phyloP scores from a whole-genome alignment of 2,797 vertebrate genomes.

The Galagoides demidoff region DNA sequence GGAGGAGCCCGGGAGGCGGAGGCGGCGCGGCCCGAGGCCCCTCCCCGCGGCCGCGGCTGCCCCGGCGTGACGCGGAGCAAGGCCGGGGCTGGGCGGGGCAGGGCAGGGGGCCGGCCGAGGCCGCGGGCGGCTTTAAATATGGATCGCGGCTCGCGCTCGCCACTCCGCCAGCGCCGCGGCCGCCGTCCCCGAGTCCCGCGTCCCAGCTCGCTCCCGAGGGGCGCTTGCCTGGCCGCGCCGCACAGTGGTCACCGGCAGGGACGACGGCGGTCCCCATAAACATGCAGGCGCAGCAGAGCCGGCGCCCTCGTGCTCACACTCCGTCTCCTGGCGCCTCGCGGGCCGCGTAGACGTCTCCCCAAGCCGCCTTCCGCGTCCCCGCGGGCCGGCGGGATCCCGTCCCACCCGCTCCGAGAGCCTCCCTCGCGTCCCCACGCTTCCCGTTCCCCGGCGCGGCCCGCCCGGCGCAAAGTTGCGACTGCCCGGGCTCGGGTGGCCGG shows the following conservation, averaged over 20 bases:
- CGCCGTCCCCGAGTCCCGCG: neutral
- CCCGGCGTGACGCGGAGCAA: constrained; percentile 68
- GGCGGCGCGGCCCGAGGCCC: constrained; percentile 72
- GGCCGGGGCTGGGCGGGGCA: constrained; percentile 73
- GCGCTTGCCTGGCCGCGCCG: neutral
- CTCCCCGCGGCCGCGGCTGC: constrained; percentile 70
- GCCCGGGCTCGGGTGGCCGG: constrained; percentile 47
- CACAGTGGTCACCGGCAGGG: constrained; percentile 47
- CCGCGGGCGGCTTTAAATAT: constrained; percentile 84
- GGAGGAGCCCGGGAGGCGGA: neutral
- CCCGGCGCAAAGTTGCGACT: constrained; percentile 74
- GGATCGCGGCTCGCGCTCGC: constrained; percentile 73
- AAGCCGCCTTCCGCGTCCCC: neutral
- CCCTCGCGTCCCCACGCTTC: neutral
- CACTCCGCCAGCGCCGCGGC: constrained; percentile 41
- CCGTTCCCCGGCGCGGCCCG: neutral
- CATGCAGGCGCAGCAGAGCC: constrained; percentile 56
- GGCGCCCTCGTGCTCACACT: constrained; percentile 22
- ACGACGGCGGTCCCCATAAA: neutral
- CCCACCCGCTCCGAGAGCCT: neutral
- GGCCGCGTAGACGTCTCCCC: neutral
- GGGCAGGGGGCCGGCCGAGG: constrained; percentile 79
- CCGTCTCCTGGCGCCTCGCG: neutral
- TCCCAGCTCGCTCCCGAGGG: constrained; percentile 10
- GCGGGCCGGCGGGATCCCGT: neutral